These are phyloP conservation scores for Regulus satrapa DNA, from an alignment of 2,113 vertebrate species.

Conservation along the genomic window DNA sequence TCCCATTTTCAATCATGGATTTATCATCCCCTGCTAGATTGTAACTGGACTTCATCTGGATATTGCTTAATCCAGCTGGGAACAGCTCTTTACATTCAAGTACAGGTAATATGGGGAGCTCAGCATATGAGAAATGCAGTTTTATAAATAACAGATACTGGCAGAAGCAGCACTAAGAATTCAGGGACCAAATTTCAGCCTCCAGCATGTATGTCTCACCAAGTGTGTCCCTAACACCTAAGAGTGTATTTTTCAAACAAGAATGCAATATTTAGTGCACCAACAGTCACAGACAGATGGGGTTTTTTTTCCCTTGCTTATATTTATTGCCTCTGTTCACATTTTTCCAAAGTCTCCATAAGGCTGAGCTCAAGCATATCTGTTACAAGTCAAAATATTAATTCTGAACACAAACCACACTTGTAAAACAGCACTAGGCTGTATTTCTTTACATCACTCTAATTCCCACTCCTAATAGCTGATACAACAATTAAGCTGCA, in stretches of 20 bases:
- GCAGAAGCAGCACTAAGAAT: neutral
- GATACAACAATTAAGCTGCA: neutral
- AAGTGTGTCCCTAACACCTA: neutral
- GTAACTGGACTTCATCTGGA: neutral
- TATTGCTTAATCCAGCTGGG: neutral
- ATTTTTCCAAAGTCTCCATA: neutral
- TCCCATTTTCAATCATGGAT: neutral
- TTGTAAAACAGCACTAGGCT: neutral
- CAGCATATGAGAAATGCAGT: neutral
- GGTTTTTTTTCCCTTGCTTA: neutral
- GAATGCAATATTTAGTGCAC: neutral
- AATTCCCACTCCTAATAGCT: neutral
- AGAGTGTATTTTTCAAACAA: neutral
- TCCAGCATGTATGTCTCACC: neutral
- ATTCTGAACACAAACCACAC: neutral
- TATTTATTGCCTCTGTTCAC: slow-evolving; percentile 4
- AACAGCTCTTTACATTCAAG: neutral
- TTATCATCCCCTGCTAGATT: neutral
- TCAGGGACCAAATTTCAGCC: neutral
- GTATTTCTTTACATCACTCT: neutral
- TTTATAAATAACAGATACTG: neutral
- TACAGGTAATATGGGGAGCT: neutral
- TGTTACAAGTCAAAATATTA: neutral
- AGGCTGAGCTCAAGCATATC: neutral
- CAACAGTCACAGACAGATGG: neutral